Conservation (phyloP, 2,888 invertebrate genomes). For the Caenorhabditis drosophilae region DNA sequence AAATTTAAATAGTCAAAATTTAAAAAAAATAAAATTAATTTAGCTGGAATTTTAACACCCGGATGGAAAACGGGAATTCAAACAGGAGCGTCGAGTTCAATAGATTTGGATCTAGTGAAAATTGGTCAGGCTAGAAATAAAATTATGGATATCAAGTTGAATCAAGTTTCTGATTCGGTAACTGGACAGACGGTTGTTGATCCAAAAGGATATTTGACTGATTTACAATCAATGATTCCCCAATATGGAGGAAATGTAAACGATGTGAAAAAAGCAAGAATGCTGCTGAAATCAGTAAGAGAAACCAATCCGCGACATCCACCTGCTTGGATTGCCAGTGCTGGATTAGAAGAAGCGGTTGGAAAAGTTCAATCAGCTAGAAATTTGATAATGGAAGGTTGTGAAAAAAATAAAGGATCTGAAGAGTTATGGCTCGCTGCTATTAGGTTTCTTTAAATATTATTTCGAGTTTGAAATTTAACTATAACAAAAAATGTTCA, state of each 20-base stretch:
- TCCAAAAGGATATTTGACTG: constrained; percentile 99
- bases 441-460: too few relatives aligned
- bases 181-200: constrained; percentile 99
- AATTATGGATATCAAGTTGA: constrained; percentile 96
- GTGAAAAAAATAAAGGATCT: constrained; percentile 88
- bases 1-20: too few relatives aligned
- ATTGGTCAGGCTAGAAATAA: constrained; percentile 99
- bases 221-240: constrained; percentile 98
- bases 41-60: constrained; percentile 75
- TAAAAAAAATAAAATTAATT: constrained; percentile 6
- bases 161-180: constrained; percentile 90
- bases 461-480: too few relatives aligned
- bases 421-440: constrained; percentile 99
- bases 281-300: constrained; percentile 91
- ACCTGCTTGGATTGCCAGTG: constrained; percentile 99
- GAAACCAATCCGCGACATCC: constrained; percentile 98
- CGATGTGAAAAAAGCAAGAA: constrained; percentile 76
- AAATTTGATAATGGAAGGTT: constrained; percentile 97
- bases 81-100: constrained; percentile 65
- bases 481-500: too few relatives aligned
- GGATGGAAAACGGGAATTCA: constrained; percentile 78
- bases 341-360: constrained; percentile 89
- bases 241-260: constrained; percentile 85
- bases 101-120: constrained; percentile 92
- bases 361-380: constrained; percentile 69